Base-by-base conservation (phyloP, 2,113 vertebrate genomes). In the Egretta garzetta region DNA sequence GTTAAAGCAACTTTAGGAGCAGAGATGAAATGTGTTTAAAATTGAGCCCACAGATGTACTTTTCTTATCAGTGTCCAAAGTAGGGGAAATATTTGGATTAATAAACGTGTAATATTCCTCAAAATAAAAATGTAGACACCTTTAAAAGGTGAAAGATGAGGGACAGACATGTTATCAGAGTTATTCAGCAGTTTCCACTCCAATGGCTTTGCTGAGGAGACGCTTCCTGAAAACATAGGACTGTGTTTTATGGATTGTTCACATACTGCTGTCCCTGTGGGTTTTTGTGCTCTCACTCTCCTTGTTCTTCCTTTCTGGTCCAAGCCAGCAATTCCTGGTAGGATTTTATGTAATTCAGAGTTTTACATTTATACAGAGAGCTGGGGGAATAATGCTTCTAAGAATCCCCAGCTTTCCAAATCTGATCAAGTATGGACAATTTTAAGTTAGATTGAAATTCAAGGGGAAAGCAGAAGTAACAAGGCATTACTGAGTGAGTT, bases 151-250 rank as follows among this genome's bases (percentile, higher is more conserved):
- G 43, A 50, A 66, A 71, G 13, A 47, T 59, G 22, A 33, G 23
- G 14, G 8, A 47, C 1, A 41, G 8, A 49, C 3, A 28, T 0
- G 0, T 17, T 37, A 49, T 76, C 41, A 86, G 10, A 60, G 9
- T 23, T n/a, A 3, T 68, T 88, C 26, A 68, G 43, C 45, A 33
- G 8, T 47, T 91, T 35, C 14, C 16, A 30, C 9, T 64, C 10
- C 49, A 52, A 21, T 45, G 37, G 4, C 10, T 62, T 93, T 68
- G 7, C 28, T 58, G 12, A 72, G 35, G 21, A 32, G 37, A 33
- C 5, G 14, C 23, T 74, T 79, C 11, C 24, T 73, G 43, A 52
- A 77, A 76, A 26, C 2, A 5, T 18, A 55, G 14, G 45, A 60
- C 1, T 1, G 1, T 22, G 12, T 60, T 89, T 80, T 30, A 37